phyloP scores from a whole-genome alignment of 1,140 invertebrate genomes.

The Wiebesia pumilae region DNA sequence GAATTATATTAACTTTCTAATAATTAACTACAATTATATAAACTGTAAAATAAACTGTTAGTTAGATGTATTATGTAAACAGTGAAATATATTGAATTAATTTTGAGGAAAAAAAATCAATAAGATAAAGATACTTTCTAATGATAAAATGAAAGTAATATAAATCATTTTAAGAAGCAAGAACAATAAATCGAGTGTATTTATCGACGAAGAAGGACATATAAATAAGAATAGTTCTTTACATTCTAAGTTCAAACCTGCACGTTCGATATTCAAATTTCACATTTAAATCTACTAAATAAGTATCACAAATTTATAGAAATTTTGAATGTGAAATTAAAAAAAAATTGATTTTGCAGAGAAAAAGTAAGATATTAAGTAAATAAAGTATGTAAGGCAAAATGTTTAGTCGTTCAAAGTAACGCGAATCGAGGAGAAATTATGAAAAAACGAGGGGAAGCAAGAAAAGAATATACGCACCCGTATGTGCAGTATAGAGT shows the following conservation, averaged over 20 bases:
- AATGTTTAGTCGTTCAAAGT: constrained; percentile 54
- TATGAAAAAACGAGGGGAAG: constrained; percentile 46
- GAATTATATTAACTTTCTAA: too few relatives aligned
- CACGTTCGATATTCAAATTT: not conserved
- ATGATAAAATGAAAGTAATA: too few relatives aligned
- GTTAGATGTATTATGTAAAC: too few relatives aligned
- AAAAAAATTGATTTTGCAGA: constrained; percentile 21
- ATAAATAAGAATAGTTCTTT: not conserved
- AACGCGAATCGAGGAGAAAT: constrained; percentile 51
- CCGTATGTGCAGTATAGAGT: constrained; percentile 3
- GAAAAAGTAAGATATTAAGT: constrained; percentile 43
- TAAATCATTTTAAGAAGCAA: too few relatives aligned
- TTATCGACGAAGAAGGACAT: too few relatives aligned
- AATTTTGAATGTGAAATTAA: not conserved
- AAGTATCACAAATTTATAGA: constrained; percentile 21
- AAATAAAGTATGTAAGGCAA: constrained; percentile 54
- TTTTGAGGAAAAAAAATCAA: too few relatives aligned
- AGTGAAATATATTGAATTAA: too few relatives aligned
- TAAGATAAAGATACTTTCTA: too few relatives aligned
- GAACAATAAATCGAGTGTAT: too few relatives aligned
- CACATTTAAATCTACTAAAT: constrained; percentile 16
- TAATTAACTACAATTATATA: too few relatives aligned
- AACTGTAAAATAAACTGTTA: too few relatives aligned
- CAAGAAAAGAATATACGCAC: not conserved
- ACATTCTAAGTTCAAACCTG: not conserved